Evolutionary conservation across 2,888 invertebrate species (phyloP), one percentile per base, ranked within the genome.

Genomic region (Galerucella pusilla): DNA sequence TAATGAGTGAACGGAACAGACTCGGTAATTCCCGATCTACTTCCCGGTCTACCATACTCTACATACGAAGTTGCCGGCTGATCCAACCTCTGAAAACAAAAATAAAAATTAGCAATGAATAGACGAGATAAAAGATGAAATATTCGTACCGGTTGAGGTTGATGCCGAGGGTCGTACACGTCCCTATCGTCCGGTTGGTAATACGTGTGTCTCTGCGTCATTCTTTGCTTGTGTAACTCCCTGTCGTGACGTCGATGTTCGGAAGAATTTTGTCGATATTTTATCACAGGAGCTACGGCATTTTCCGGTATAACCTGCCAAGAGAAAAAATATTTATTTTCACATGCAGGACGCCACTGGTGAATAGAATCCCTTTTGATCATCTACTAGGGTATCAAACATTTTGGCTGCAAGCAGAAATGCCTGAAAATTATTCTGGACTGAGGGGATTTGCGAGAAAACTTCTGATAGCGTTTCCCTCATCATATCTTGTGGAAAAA

Each of bases 1-100:
- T 95, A 95, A 86, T 96, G 95, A 61, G 90, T 90, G 82, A 90
- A 91, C 52, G 90, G 88, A 73, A 88, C 88, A 1, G 90, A 87
- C 75, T 90, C 90, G 3, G 89, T 87, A 74, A 90, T 89, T 4
- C 90, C 90, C 57, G 88, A 88, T 75, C 90, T 86, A 81, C 90
- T 90, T n/a, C 90, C 90, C 11, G 90, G 90, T 76, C 90, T 83
- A 71, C 88, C 88, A 71, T 82, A 84, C 81, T 89, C 89, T 63
- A 88, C 88, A 77, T 88, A 89, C 45, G 74, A 75, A 66, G 73
- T 77, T 25, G 75, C 69, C 2, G 75, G 77, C 16, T 57, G 57
- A 63, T 81, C 80, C 12, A 74, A 42, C 63, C 79, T 76, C 80
- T 81, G 65, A 67, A 76, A 78, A 76, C 12, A 65, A 5, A 45